Evolutionary conservation across 1,140 invertebrate genomes (phyloP).

Genomic region (Adoxophyes honmai): DNA sequence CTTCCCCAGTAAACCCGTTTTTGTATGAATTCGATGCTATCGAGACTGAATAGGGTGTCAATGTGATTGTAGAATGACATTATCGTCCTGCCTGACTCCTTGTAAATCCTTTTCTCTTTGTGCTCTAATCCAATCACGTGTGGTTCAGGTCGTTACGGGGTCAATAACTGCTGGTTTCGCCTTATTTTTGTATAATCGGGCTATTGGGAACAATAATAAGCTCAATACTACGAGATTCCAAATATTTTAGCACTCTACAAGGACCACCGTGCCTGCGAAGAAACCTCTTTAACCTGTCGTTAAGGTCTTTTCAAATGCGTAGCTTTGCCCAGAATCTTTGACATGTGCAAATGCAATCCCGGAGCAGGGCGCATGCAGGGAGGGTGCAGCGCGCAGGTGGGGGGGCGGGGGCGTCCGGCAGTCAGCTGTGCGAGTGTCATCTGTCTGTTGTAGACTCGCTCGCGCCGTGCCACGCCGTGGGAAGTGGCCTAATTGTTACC

Average conservation of each 20-base stretch:
- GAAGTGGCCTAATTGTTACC: constrained; percentile 66
- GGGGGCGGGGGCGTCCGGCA: constrained; percentile 44
- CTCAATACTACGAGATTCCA: not conserved
- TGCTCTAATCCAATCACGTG: constrained; percentile 64
- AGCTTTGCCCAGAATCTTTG: not conserved
- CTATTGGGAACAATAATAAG: constrained; percentile 17
- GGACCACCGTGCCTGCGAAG: not conserved
- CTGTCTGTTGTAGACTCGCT: constrained; percentile 28
- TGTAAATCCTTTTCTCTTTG: constrained; percentile 39
- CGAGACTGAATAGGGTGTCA: not conserved
- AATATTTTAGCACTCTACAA: not conserved
- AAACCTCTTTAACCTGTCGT: not conserved
- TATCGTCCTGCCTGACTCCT: not conserved
- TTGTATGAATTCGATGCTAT: not conserved
- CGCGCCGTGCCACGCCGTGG: constrained; percentile 53
- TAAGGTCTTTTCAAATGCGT: not conserved
- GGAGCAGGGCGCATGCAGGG: constrained; percentile 36
- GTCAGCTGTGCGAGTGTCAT: constrained; percentile 74
- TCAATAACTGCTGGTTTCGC: constrained; percentile 67
- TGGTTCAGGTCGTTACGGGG: constrained; percentile 67
- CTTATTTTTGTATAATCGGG: constrained; percentile 42
- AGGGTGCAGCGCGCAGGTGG: constrained; percentile 18
- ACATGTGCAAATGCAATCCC: constrained; percentile 33
- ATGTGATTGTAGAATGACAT: not conserved
- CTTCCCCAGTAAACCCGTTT: not conserved